Conservation (phyloP, 2,797 vertebrate genomes). For the Botia kubotai region DNA sequence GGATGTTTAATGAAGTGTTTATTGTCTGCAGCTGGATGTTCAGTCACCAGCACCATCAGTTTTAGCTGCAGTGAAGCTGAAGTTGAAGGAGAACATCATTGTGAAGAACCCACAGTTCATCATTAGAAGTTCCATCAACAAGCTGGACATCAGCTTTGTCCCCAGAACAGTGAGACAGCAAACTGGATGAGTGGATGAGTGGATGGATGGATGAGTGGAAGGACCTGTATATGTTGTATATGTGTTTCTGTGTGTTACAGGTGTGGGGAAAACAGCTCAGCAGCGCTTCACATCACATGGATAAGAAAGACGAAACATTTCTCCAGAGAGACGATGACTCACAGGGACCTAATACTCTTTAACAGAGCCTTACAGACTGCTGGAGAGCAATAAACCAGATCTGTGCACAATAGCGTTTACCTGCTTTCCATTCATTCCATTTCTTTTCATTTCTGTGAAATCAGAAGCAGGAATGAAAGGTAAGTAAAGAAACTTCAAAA, state of each 20-base stretch:
- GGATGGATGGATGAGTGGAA: no score
- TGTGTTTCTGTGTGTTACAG: constrained; percentile 67
- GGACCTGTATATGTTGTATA: neutral
- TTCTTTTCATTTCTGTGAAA: neutral
- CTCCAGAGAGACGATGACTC: constrained; percentile 69
- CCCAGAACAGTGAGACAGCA: constrained; percentile 75
- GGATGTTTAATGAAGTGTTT: neutral
- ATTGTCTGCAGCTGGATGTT: constrained; percentile 7
- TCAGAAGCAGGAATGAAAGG: neutral
- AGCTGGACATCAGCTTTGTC: constrained; percentile 73
- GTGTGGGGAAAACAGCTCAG: constrained; percentile 75
- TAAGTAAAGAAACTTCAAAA: constrained; percentile 44
- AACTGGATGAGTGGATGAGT: neutral
- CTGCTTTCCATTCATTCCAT: constrained; percentile 14
- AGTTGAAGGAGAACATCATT: constrained; percentile 64
- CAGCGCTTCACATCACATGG: constrained; percentile 68
- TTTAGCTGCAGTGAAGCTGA: constrained; percentile 19
- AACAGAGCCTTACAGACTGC: constrained; percentile 27
- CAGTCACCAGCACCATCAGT: neutral
- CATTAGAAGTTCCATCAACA: constrained; percentile 68
- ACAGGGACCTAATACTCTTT: constrained; percentile 77
- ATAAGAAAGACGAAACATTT: constrained; percentile 69
- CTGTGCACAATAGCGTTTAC: neutral
- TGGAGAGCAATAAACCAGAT: constrained; percentile 18
- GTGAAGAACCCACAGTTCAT: constrained; percentile 71